phyloP scores from a whole-genome alignment of 2,888 invertebrate species.

The Tenthredo amoena region DNA sequence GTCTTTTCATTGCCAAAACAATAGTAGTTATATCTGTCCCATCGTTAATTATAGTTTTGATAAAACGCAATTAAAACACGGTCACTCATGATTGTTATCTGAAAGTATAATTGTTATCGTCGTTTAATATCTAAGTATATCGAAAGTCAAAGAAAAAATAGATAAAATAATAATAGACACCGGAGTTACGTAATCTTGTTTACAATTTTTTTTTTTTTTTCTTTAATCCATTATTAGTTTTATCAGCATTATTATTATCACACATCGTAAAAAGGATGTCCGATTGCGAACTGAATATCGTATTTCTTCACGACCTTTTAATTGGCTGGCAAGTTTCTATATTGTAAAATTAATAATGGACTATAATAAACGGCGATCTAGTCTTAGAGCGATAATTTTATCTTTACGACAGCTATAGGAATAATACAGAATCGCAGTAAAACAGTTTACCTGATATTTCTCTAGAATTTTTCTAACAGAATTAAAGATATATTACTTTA shows the following conservation, averaged over 20 bases:
- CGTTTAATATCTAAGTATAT: neutral
- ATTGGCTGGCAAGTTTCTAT: neutral
- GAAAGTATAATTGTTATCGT: neutral
- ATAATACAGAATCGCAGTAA: neutral
- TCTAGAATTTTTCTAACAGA: neutral
- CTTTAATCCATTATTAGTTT: too few species aligned
- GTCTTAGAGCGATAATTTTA: neutral
- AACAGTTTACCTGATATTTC: neutral
- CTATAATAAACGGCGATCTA: neutral
- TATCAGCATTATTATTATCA: too few species aligned
- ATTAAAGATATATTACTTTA: conserved; percentile 72
- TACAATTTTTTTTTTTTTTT: neutral
- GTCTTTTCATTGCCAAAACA: neutral
- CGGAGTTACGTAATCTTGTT: neutral
- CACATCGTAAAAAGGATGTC: neutral
- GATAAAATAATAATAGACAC: neutral
- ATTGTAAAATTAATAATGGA: neutral
- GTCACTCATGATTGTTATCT: neutral
- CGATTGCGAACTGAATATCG: neutral
- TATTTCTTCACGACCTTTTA: neutral
- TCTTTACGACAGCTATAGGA: neutral
- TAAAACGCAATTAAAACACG: neutral
- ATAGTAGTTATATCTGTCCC: too few species aligned
- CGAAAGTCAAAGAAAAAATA: neutral
- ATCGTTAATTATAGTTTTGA: too few species aligned